A percentile compares a stretch with the other conserved stretches of the same genome.
These are phyloP conservation scores for Cavia aperea DNA, from an alignment of 2,113 vertebrate genomes.

Conservation along the genomic window DNA sequence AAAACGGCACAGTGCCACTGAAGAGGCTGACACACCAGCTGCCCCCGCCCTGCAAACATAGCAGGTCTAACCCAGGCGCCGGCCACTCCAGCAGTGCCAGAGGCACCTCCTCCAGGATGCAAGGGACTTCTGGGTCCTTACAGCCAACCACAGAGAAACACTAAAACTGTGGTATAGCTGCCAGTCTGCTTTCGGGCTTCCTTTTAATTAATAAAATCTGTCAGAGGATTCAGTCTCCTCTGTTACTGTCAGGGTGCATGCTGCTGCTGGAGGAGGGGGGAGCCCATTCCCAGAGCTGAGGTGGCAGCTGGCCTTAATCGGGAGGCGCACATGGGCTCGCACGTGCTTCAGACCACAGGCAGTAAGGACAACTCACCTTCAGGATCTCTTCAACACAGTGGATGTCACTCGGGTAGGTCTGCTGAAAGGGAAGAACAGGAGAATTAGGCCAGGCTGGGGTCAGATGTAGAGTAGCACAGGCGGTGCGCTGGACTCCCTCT, in stretches of 20 bases:
- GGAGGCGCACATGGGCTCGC: background rate
- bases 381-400: conserved; percentile 91
- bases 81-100: background rate
- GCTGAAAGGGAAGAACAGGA: conserved; percentile 63
- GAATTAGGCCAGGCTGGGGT: background rate
- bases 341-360: background rate
- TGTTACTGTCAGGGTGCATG: background rate
- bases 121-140: background rate
- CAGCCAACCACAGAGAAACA: background rate
- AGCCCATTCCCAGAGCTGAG: background rate
- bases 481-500: background rate
- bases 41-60: background rate
- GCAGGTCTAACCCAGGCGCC: background rate
- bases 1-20: background rate
- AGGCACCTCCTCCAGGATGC: background rate
- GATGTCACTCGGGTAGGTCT: conserved; percentile 82
- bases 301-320: background rate
- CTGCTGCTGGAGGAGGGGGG: background rate
- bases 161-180: background rate
- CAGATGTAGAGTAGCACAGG: no score
- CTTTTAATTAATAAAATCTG: conserved; percentile 33
- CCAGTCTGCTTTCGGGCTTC: background rate
- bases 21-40: background rate
- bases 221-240: background rate
- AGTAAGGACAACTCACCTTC: conserved; percentile 79